Conservation (phyloP, 2,797 vertebrate genomes). For the Emys orbicularis region DNA sequence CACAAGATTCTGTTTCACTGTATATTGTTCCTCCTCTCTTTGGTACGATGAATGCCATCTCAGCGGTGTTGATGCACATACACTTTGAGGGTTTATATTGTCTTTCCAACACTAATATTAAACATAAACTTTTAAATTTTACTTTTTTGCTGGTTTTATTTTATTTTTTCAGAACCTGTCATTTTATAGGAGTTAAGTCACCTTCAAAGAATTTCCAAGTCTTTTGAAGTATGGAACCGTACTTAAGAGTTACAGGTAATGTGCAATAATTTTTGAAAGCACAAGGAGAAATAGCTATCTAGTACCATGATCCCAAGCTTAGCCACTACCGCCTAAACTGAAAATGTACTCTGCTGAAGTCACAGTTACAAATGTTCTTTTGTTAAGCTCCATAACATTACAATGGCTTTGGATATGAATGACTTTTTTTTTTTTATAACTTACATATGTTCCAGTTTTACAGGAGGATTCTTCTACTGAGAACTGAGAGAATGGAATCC, state of each 20-base stretch:
- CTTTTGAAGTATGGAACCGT: constrained; percentile 59
- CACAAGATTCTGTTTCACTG: background rate
- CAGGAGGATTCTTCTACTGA: background rate
- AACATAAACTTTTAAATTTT: constrained; percentile 59
- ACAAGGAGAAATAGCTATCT: background rate
- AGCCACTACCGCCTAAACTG: background rate
- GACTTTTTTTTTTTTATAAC: background rate
- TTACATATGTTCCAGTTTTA: background rate
- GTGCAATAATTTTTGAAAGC: constrained; percentile 25
- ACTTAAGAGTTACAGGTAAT: constrained; percentile 39
- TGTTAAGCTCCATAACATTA: background rate
- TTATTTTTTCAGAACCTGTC: constrained; percentile 4
- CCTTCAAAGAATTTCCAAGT: constrained; percentile 68
- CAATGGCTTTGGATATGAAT: background rate
- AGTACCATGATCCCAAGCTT: background rate
- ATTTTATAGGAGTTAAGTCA: constrained; percentile 63
- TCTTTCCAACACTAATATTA: constrained; percentile 63
- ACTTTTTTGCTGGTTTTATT: constrained; percentile 42
- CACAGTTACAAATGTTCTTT: background rate
- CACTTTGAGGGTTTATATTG: constrained; percentile 24
- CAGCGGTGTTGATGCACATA: constrained; percentile 2
- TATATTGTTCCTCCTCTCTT: background rate
- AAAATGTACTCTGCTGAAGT: background rate
- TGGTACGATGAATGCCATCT: constrained; percentile 39
- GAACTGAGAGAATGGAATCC: background rate